Base-by-base conservation (phyloP, 1,140 invertebrate genomes). In the Brachionus plicatilis region DNA sequence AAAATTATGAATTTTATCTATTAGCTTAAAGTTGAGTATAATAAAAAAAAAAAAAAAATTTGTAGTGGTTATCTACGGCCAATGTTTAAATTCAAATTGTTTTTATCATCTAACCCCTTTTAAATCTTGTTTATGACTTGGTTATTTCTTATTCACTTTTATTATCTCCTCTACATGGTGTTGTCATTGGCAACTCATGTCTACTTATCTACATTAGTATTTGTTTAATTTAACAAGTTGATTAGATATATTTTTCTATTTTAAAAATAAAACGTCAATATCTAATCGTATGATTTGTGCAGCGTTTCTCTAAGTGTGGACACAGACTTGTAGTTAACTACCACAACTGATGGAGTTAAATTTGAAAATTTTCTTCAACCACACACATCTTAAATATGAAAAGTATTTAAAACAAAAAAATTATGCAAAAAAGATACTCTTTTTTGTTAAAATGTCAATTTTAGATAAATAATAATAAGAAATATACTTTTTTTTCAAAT, bases 1-100 rank as follows among this genome's bases (percentile, higher is more conserved):
- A 20, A 72, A 72, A 72, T 72, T 72, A 72, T 72, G 68, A 72
- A 72, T 72, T 72, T 68, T 68, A 33, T 68, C 41, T 72, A 47
- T 72, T 41, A 72, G 29, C 33, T 72, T n/a, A 43, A 43, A 20
- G 45, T 72, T 45, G 17, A 43, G 12, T 72, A 7, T 68, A 41
- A 68, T 68, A 41, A 72, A 72, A 72, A 45, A 41, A 20, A 70
- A n/a, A 11, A 24, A 33, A 33, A 33, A 33, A 33, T 33, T 72
- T 41, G 68, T 72, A 72, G n/a, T 43, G 68, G 68, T 72, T 72
- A 72, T 72, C 68, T 37, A 17, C 17, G 68, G 17, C 53, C 27
- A 68, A 68, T 68, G 27, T 68, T 68, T 37, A 29, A 68, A 68
- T 68, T 33, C 12, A 9, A 33, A 68, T 12, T 56, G 33, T 37